A percentile compares a stretch with the other conserved stretches of the same genome.
Conservation (phyloP, 2,888 invertebrate genomes). For the Dendrolimus houi region DNA sequence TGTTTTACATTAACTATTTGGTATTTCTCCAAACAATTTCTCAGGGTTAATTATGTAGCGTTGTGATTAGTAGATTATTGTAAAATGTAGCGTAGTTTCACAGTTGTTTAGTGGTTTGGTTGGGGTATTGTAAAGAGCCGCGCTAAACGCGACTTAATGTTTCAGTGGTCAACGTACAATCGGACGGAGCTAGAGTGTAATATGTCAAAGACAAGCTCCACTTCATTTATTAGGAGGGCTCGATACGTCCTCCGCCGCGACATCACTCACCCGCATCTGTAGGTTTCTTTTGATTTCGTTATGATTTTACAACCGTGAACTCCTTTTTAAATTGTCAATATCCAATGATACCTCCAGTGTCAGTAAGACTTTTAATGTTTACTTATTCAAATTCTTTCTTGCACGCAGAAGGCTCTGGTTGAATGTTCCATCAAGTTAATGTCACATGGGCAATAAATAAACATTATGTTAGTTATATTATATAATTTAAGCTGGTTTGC, state of each 20-base stretch:
- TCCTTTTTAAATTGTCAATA: constrained; percentile 10
- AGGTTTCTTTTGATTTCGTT: constrained; percentile 61
- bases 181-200: constrained; percentile 68
- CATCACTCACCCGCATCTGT: constrained; percentile 62
- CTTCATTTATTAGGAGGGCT: constrained; percentile 51
- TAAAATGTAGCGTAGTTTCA: constrained; percentile 28
- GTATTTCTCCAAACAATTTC: no score
- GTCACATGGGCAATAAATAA: no score
- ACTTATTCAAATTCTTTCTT: no score
- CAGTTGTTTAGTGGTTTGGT: constrained; percentile 43
- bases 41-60: no score
- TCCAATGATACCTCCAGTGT: no score
- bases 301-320: constrained; percentile 29
- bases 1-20: no score
- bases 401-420: no score
- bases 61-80: no score
- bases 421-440: no score
- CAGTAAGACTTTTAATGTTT: no score
- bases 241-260: constrained; percentile 60
- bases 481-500: no score
- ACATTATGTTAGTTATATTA: no score
- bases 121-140: constrained; percentile 36
- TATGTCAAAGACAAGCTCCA: constrained; percentile 38
- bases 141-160: constrained; percentile 62
- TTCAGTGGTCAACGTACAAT: constrained; percentile 72